Conservation (phyloP, 2,797 vertebrate species). For the Oreonectes daqikongensis region DNA sequence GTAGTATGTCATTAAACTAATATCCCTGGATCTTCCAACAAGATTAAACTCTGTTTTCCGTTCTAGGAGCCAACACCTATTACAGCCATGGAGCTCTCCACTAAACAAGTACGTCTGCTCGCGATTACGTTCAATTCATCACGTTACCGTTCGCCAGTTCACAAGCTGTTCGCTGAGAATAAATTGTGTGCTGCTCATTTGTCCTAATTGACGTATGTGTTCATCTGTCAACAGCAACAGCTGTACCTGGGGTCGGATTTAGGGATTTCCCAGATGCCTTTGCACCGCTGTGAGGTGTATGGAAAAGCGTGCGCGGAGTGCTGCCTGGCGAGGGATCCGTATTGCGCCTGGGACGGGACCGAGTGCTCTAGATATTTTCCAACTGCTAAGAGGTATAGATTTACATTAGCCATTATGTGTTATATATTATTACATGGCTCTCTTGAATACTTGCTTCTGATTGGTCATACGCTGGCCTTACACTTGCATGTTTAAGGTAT, state of each 20-base stretch:
- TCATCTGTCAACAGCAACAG: slow-evolving; percentile 86
- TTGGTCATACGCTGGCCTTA: not conserved
- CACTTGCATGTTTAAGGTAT: too few species aligned
- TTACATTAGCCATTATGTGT: too few species aligned
- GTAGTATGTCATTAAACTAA: slow-evolving; percentile 26
- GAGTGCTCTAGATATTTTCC: slow-evolving; percentile 98
- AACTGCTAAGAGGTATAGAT: slow-evolving; percentile 89
- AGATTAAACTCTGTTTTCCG: slow-evolving; percentile 51
- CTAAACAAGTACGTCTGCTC: slow-evolving; percentile 85
- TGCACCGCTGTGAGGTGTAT: slow-evolving; percentile 95
- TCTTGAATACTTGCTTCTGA: not conserved
- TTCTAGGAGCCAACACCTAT: slow-evolving; percentile 88
- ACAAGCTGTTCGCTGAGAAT: slow-evolving; percentile 16
- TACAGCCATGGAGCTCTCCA: slow-evolving; percentile 95
- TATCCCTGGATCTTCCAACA: slow-evolving; percentile 27
- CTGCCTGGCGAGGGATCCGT: slow-evolving; percentile 95
- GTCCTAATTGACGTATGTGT: slow-evolving; percentile 29
- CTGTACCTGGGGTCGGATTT: slow-evolving; percentile 90
- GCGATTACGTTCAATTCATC: not conserved
- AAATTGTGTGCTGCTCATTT: slow-evolving; percentile 7
- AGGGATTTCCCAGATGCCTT: slow-evolving; percentile 92
- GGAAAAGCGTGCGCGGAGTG: slow-evolving; percentile 97
- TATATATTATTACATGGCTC: not conserved
- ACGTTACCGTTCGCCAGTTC: not conserved
- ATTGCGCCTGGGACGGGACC: slow-evolving; percentile 97